phyloP scores from a whole-genome alignment of 2,888 invertebrate genomes.

The Halocaridina rubra region DNA sequence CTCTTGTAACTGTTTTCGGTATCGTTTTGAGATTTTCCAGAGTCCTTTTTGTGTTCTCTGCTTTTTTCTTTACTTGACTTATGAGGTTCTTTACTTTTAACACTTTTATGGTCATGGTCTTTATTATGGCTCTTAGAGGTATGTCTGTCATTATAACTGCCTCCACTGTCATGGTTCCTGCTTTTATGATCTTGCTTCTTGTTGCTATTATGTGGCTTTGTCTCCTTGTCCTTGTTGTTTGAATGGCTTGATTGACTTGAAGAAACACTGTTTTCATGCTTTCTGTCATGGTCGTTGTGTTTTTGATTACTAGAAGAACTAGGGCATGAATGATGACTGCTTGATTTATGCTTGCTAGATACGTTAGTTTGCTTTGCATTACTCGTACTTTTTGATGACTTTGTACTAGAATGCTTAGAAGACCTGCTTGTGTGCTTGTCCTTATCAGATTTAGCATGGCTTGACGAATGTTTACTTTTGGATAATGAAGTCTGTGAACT shows the following conservation, averaged over 20 bases:
- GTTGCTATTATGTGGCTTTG: neutral
- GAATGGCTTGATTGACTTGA: too few relatives aligned
- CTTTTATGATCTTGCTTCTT: neutral
- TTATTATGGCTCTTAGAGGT: too few relatives aligned
- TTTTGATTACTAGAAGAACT: constrained; percentile 7
- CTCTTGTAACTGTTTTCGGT: neutral
- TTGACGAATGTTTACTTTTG: too few relatives aligned
- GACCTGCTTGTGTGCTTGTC: too few relatives aligned
- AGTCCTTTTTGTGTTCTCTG: too few relatives aligned
- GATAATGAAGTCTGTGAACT: too few relatives aligned
- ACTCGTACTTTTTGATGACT: too few relatives aligned
- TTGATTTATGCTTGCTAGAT: neutral
- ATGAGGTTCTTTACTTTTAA: neutral
- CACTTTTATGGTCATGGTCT: too few relatives aligned
- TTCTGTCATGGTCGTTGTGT: neutral
- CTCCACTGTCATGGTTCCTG: neutral
- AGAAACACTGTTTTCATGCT: neutral
- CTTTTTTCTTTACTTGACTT: neutral
- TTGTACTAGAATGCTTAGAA: too few relatives aligned
- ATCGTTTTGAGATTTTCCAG: too few relatives aligned
- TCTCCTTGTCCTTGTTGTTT: neutral
- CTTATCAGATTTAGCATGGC: too few relatives aligned
- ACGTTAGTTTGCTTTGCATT: too few relatives aligned
- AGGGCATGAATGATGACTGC: neutral
- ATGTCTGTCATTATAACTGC: neutral